These are phyloP conservation scores for Bufo gargarizans DNA, from an alignment of 2,113 vertebrate genomes.

Conservation along the genomic window DNA sequence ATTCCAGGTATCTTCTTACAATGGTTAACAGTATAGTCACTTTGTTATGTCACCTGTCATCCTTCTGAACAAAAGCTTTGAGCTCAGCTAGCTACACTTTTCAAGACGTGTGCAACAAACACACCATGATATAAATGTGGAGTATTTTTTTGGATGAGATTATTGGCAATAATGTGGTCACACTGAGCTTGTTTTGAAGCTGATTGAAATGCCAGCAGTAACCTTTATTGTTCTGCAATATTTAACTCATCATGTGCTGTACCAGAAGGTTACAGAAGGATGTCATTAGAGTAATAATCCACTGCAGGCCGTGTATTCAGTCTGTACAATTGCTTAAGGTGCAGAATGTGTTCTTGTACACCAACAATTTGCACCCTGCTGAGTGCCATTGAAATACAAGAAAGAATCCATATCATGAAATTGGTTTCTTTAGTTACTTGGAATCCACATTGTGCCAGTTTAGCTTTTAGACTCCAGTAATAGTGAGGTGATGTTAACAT, in stretches of 20 bases:
- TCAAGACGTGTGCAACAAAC: neutral
- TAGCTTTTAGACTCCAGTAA: constrained; percentile 39
- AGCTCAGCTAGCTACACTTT: neutral
- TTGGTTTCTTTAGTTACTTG: constrained; percentile 29
- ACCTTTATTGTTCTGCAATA: constrained; percentile 43
- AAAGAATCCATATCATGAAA: constrained; percentile 50
- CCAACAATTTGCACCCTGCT: constrained; percentile 46
- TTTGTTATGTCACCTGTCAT: constrained; percentile 20
- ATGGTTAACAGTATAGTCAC: neutral
- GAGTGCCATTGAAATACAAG: constrained; percentile 40
- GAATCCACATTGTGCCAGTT: constrained; percentile 38
- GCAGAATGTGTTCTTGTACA: constrained; percentile 46
- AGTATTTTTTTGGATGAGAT: constrained; percentile 45
- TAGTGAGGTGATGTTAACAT: neutral
- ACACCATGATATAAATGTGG: constrained; percentile 28
- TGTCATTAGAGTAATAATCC: constrained; percentile 51
- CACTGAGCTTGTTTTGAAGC: constrained; percentile 49
- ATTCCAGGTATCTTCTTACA: neutral
- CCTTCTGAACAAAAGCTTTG: constrained; percentile 8
- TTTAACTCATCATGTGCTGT: constrained; percentile 52
- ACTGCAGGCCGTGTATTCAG: constrained; percentile 30
- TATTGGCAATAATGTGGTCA: constrained; percentile 52
- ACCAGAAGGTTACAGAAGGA: constrained; percentile 38
- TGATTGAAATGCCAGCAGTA: constrained; percentile 31
- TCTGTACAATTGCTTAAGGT: constrained; percentile 45